A percentile compares a stretch with the other conserved stretches of the same genome.
Conservation (phyloP, 30 jellyfish, hydroid and myxozoan genomes). For the Euphysa ruthae region DNA sequence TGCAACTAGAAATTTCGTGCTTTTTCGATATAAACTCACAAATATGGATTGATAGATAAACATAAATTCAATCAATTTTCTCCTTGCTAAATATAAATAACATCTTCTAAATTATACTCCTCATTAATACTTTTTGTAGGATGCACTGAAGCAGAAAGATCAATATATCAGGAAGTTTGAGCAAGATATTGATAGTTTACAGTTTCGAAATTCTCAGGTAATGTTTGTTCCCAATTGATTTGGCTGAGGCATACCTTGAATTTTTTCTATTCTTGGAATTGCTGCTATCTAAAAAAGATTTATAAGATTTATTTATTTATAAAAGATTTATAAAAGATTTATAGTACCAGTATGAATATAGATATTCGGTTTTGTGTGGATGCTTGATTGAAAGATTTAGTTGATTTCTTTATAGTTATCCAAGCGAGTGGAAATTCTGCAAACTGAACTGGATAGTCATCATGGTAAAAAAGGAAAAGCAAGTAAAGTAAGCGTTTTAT, state of each 20-base stretch:
- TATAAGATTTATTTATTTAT: too few species aligned
- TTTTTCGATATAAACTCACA: too few species aligned
- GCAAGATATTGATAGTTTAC: slow-evolving; percentile 87
- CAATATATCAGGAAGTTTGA: slow-evolving; percentile 71
- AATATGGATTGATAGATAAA: too few species aligned
- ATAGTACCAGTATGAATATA: too few species aligned
- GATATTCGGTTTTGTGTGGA: too few species aligned
- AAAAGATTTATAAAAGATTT: too few species aligned
- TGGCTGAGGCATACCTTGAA: neutral
- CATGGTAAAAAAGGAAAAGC: slow-evolving; percentile 47
- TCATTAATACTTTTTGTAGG: slow-evolving; percentile 46
- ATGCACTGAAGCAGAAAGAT: slow-evolving; percentile 71
- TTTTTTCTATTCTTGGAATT: too few species aligned
- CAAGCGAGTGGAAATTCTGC: slow-evolving; percentile 86
- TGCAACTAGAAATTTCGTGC: too few species aligned
- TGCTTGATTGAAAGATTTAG: too few species aligned
- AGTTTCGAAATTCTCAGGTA: slow-evolving; percentile 92
- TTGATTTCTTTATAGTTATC: slow-evolving; percentile 43
- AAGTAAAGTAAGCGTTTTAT: neutral
- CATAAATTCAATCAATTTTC: too few species aligned
- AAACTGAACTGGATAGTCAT: slow-evolving; percentile 68
- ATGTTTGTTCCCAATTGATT: neutral
- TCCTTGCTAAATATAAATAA: too few species aligned
- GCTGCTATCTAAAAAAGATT: neutral
- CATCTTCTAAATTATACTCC: too few species aligned